Base-by-base conservation (phyloP, 2,888 invertebrate genomes). In the Physocephala rufipes region DNA sequence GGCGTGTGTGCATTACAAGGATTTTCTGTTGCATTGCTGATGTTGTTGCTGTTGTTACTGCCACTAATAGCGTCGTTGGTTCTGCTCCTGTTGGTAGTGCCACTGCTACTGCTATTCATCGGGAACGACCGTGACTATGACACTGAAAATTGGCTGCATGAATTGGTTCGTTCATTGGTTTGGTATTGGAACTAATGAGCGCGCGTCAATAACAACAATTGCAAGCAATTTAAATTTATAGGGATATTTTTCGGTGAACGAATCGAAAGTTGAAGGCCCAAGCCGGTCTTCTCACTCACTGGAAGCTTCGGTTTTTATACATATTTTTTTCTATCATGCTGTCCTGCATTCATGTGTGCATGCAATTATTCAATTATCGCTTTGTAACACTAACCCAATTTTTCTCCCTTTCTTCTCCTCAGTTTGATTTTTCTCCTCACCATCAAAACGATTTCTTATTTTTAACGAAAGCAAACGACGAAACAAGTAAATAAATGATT, bases 121-220 rank as follows among this genome's bases (percentile, higher is more conserved):
- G n/a, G 47, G 43, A 13, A 49, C 21, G 47, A n/a, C 67, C 61
- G 13, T 68, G 68, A 61, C 68, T 68, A 19, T 61, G 68, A 68
- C 68, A 61, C 61, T 68, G 68, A 30, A 19, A 16, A 30, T 28
- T 21, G 36, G 9, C 36, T 36, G 36, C 36, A 36, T 36, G 36
- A 4, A 36, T 36, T 36, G 36, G 9, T 36, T 36, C 9, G 36
- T 36, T 36, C 36, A 36, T 4, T 36, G 36, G 36, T 36, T 9
- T 36, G 36, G 4, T 36, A n/a, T n/a, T n/a, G n/a, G n/a, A n/a
- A n/a, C n/a, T 36, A 9, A 36, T 12, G 49, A n/a, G 49, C 49
- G 5, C n/a, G n/a, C n/a, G n/a, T n/a, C n/a, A n/a, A n/a, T n/a
- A n/a, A 28, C 28, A 24, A 26, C 13, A 55, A 13, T 4, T n/a